Percentiles rank a stretch among this genome's conserved stretches.
These are phyloP conservation scores for Lethocerus indicus DNA, from an alignment of 1,140 invertebrate genomes.

Conservation along the genomic window DNA sequence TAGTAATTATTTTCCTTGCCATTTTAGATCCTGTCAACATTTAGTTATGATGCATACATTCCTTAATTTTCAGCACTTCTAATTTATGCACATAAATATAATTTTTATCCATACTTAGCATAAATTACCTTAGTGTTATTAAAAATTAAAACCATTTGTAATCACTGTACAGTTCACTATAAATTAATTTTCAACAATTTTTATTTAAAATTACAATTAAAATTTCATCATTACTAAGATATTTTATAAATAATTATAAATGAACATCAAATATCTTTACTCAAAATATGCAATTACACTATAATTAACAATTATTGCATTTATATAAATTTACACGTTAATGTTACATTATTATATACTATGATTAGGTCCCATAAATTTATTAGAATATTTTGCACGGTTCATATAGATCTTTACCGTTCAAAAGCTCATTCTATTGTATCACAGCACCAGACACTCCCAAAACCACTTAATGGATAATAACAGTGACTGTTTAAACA, in stretches of 20 bases:
- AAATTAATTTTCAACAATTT: background rate
- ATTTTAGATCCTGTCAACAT: too few relatives aligned
- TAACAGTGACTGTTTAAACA: background rate
- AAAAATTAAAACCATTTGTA: too few relatives aligned
- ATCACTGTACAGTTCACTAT: too few relatives aligned
- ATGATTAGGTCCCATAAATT: constrained; percentile 7
- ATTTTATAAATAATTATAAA: constrained; percentile 2
- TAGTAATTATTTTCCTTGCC: too few relatives aligned
- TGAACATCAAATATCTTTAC: background rate
- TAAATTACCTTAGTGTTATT: too few relatives aligned
- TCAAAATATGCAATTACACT: constrained; percentile 1
- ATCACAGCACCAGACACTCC: background rate
- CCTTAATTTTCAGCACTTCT: too few relatives aligned
- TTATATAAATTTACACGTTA: constrained; percentile 6
- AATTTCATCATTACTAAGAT: background rate
- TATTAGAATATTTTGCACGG: constrained; percentile 3
- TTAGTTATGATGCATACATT: too few relatives aligned
- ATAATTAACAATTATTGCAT: background rate
- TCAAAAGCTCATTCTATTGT: constrained; percentile 1
- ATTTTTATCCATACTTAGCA: too few relatives aligned
- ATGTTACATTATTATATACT: constrained; percentile 4
- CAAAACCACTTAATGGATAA: background rate
- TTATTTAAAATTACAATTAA: background rate
- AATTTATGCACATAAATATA: too few relatives aligned
- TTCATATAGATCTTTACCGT: constrained; percentile 2